These are phyloP conservation scores for Amblyornis subalaris DNA, from an alignment of 2,113 vertebrate genomes.

Conservation along the genomic window DNA sequence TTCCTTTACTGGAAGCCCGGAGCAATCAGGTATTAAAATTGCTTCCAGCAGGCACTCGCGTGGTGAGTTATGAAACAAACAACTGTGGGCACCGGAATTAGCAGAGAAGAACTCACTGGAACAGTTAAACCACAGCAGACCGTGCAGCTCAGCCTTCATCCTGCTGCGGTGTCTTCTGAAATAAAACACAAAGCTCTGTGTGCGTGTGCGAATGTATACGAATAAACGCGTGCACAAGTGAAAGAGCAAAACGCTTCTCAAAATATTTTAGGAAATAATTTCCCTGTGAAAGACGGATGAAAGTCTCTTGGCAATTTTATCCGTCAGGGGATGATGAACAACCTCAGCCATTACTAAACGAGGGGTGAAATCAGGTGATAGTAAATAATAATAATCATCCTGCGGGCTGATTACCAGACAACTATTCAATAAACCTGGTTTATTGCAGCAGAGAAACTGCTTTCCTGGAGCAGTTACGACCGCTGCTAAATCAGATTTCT, in stretches of 20 bases:
- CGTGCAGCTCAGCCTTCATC: not conserved
- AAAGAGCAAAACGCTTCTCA: not conserved
- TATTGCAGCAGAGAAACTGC: constrained; percentile 39
- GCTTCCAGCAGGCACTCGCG: not conserved
- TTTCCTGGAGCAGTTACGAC: constrained; percentile 31
- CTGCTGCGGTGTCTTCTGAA: not conserved
- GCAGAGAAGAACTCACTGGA: not conserved
- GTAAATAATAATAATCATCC: constrained; percentile 46
- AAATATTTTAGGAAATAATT: constrained; percentile 1
- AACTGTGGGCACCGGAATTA: not conserved
- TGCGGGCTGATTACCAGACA: constrained; percentile 42
- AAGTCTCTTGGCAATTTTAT: constrained; percentile 19
- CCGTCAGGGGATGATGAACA: not conserved
- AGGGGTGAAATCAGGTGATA: constrained; percentile 27
- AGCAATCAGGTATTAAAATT: constrained; percentile 41
- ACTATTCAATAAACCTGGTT: constrained; percentile 46
- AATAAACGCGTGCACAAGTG: not conserved
- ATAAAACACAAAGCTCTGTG: not conserved
- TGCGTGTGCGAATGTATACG: not conserved
- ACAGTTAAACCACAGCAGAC: not conserved
- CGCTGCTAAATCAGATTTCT: constrained; percentile 11
- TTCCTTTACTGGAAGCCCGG: constrained; percentile 6
- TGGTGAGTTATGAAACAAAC: constrained; percentile 17
- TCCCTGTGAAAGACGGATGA: not conserved
- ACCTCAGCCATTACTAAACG: not conserved